Percentiles rank a stretch among this genome's conserved stretches.
These are phyloP conservation scores for Crematogaster levior DNA, from an alignment of 2,888 invertebrate genomes.

Conservation along the genomic window DNA sequence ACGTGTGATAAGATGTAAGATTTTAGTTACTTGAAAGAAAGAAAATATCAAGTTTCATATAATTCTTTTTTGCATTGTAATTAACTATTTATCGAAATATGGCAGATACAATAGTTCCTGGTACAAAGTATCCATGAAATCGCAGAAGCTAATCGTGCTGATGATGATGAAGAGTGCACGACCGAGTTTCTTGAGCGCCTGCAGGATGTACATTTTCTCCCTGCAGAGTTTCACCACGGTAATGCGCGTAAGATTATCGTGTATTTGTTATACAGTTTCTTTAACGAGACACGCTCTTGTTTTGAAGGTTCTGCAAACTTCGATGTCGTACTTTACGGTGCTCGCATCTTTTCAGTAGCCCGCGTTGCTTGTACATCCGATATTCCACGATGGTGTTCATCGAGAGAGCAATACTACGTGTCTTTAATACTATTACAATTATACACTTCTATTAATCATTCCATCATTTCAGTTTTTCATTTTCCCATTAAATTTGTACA, in stretches of 20 bases:
- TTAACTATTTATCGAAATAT: not conserved
- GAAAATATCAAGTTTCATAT: not conserved
- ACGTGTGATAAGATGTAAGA: constrained; percentile 38
- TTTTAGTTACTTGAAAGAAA: not conserved
- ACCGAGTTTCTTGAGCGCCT: constrained; percentile 30
- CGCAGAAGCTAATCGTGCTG: constrained; percentile 44
- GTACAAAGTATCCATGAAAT: constrained; percentile 42
- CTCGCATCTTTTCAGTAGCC: not conserved
- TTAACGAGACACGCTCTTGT: not conserved
- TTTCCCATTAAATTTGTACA: not conserved
- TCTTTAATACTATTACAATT: not conserved
- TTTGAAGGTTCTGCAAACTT: constrained; percentile 20
- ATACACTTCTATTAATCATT: not conserved
- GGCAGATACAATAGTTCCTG: constrained; percentile 48
- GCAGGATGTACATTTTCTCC: constrained; percentile 45
- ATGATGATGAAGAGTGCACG: constrained; percentile 17
- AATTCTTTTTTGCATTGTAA: not conserved
- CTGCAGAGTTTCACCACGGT: constrained; percentile 39
- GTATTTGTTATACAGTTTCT: not conserved
- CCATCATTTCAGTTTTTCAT: not conserved
- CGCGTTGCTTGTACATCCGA: not conserved
- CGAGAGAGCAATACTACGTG: not conserved
- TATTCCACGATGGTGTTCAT: not conserved
- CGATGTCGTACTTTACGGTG: constrained; percentile 33
- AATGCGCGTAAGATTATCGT: not conserved